Percentiles rank a stretch among this genome's conserved stretches.
phyloP scores from a whole-genome alignment of 1,140 invertebrate species.

The Danaus plexippus region DNA sequence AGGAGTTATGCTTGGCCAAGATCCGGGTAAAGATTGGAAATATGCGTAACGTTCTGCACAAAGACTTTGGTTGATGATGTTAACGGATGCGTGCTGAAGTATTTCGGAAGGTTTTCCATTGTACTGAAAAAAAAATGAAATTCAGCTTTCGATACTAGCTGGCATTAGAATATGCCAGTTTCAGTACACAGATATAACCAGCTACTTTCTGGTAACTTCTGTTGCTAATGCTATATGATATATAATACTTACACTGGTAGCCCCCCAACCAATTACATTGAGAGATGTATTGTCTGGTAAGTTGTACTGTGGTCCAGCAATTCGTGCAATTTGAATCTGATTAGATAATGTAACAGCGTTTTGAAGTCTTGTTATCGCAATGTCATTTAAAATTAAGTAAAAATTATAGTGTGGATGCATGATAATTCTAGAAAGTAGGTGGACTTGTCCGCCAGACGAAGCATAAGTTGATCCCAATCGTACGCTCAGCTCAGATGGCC shows the following conservation, averaged over 20 bases:
- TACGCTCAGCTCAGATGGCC: constrained; percentile 20
- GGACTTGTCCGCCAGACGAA: constrained; percentile 46
- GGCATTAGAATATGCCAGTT: too few species aligned
- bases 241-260: constrained; percentile 43
- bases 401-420: constrained; percentile 63
- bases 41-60: constrained; percentile 45
- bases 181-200: too few species aligned
- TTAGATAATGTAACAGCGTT: constrained; percentile 27
- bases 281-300: constrained; percentile 44
- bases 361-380: constrained; percentile 69
- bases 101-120: constrained; percentile 24
- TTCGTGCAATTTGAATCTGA: constrained; percentile 20
- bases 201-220: too few species aligned
- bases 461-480: constrained; percentile 32
- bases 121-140: constrained; percentile 19
- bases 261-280: constrained; percentile 74
- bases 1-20: constrained; percentile 32
- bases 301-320: constrained; percentile 33
- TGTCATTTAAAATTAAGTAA: constrained; percentile 72
- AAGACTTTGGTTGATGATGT: constrained; percentile 56
- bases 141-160: neutral
- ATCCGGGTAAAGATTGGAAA: constrained; percentile 28
- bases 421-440: constrained; percentile 51
- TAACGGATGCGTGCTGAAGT: constrained; percentile 53
- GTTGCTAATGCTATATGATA: too few species aligned